These are phyloP conservation scores for Drosophila pullipes DNA, from an alignment of 2,888 invertebrate genomes.

Conservation along the genomic window DNA sequence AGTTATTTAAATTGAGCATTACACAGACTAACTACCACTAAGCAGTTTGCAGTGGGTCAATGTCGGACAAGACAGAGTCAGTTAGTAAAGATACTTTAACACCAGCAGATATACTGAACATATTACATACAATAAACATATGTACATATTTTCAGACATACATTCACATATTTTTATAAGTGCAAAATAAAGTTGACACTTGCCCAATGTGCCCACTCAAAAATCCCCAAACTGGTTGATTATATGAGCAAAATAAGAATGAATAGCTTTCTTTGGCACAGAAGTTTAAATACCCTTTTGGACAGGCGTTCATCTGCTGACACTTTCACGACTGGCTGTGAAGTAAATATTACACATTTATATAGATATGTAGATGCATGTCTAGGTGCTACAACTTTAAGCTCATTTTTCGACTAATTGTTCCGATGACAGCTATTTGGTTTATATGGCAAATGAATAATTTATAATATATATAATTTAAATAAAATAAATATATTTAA, in stretches of 20 bases:
- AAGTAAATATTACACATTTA: no score
- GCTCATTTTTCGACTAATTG: no score
- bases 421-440: no score
- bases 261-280: not conserved
- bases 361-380: no score
- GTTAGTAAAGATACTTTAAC: not conserved
- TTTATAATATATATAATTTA: no score
- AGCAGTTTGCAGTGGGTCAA: conserved; percentile 45
- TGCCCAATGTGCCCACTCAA: conserved; percentile 7
- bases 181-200: conserved; percentile 54
- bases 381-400: no score
- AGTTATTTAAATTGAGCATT: conserved; percentile 1
- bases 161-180: not conserved
- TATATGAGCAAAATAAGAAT: conserved; percentile 9
- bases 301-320: not conserved
- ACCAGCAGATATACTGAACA: not conserved
- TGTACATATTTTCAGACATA: not conserved
- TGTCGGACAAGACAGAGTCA: conserved; percentile 32
- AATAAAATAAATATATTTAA: no score
- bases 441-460: no score
- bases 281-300: not conserved
- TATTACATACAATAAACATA: not conserved
- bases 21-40: not conserved
- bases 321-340: no score
- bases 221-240: conserved; percentile 40